Evolutionary conservation across 2,888 invertebrate genomes (phyloP), one percentile per base, ranked within the genome.

Genomic region (Ypsolopha scabrella): DNA sequence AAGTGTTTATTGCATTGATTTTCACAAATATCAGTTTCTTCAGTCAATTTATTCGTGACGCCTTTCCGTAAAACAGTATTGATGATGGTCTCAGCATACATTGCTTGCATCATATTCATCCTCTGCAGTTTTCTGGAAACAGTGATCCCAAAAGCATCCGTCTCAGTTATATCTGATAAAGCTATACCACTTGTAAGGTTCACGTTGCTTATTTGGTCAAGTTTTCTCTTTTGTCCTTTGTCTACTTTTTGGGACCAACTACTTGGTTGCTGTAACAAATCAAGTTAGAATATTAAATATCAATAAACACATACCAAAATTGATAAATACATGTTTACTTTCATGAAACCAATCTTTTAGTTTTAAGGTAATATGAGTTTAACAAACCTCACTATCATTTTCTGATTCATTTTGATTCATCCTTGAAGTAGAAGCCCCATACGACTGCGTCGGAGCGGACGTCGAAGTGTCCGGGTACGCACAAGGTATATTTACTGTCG

Each of bases 61-160:
- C 61, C 61, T 49, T 52, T 57, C 24, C 57, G 53, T 38, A 61
- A 52, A 9, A 61, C 59, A 48, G 45, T 57, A 49, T 58, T 63
- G 36, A 63, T 61, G 4, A 63, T 53, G 13, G 54, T 58, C 46
- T 61, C 61, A 1, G 62, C 61, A 35, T 59, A 60, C n/a, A 63
- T 53, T 6, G 60, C 60, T 51, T 61, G 59, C 24, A 52, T 48
- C 7, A 53, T 39, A 33, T 59, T 53, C 61, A 62, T 61, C 56
- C 57, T 54, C 2, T 54, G 54, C n/a, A 62, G 52, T 51, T 62
- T 61, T 49, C 57, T 62, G 1, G 58, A 53, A 9, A 60, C 54
- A 36, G 53, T 59, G 41, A 61, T 57, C n/a, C 60, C 62, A 6
- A 55, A 56, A 6, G 56, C 55, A 8, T 62, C 62, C 10, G 56